Base-by-base conservation (phyloP, 2,888 invertebrate species). In the Diarsia mendica region DNA sequence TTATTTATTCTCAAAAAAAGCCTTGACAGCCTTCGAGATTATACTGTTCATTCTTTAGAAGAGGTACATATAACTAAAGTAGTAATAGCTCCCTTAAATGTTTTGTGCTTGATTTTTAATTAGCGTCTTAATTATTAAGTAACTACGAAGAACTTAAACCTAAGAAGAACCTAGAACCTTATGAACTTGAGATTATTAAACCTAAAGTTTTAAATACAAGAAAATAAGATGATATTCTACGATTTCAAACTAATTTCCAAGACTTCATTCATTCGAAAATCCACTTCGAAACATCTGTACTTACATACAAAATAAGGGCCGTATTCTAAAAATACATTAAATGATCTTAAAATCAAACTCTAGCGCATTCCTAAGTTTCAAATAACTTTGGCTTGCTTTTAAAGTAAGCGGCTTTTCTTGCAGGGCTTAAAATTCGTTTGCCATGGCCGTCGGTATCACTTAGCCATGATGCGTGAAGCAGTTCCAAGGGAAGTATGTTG, bases 401-500 rank as follows among this genome's bases (percentile, higher is more conserved):
- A 94, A 92, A 94, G 89, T 94, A 94, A 94, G 94, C 94, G 87
- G 94, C 94, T 94, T 94, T 87, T 80, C 86, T 80, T 83, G 71
- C 63, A 67, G 76, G 70, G 88, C 87, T 88, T 87, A 88, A 84
- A 85, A 82, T 83, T 84, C 75, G 64, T 82, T 78, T 82, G 85
- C 77, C 49, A 49, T 68, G 67, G 77, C 72, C 69, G 88, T 87
- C 86, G 20, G 73, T 3, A 67, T 66, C 63, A 63, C 73, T 88
- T 85, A 86, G 73, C 89, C 44, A 1, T 51, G 83, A 85, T 66
- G 86, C 87, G 89, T 88, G 63, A 86, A 85, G 55, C 65, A 48
- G 33, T 65, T 67, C 53, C 18, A 44, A 61, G 79, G 80, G 72
- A 66, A 72, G 44, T 70, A n/a, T 64, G 44, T 67, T 69, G 49